These are phyloP conservation scores for Setophaga kirtlandii DNA, from an alignment of 2,113 vertebrate species.

Conservation along the genomic window DNA sequence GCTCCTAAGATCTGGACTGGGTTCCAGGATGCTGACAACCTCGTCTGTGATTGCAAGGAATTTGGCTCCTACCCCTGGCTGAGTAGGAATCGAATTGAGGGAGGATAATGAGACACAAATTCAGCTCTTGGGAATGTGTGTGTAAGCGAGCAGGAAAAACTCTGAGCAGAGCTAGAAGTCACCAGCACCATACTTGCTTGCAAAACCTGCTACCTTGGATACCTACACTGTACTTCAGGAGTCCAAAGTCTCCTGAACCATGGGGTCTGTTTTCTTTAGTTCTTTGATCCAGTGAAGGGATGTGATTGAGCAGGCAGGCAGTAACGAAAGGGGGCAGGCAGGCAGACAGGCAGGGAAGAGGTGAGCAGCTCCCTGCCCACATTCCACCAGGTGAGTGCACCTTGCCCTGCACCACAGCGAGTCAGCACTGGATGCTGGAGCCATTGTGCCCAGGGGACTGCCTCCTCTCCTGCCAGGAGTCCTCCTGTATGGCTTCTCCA, in stretches of 20 bases:
- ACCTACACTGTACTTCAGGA: not conserved
- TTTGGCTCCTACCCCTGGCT: slow-evolving; percentile 40
- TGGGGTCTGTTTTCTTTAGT: not conserved
- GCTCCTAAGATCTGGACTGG: not conserved
- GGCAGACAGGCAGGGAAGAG: not conserved
- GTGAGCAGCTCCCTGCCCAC: not conserved
- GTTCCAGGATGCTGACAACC: slow-evolving; percentile 54
- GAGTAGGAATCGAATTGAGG: not conserved
- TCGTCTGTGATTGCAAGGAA: slow-evolving; percentile 48
- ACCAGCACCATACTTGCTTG: not conserved
- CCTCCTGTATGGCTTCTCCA: not conserved
- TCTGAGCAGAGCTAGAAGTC: not conserved
- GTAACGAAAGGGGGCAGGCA: not conserved
- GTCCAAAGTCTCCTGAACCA: not conserved
- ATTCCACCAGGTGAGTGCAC: not conserved
- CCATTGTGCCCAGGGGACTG: rapidly evolving
- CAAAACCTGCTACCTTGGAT: not conserved
- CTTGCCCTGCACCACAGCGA: not conserved
- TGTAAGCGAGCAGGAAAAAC: rapidly evolving
- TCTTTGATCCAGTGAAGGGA: not conserved
- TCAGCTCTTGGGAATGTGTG: not conserved
- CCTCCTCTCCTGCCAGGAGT: not conserved
- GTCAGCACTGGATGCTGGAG: not conserved
- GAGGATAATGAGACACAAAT: not conserved
- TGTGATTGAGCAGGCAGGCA: not conserved